Evolutionary conservation across 2,888 invertebrate genomes (phyloP), one percentile per base, ranked within the genome.

Genomic region (Mystacides longicornis): DNA sequence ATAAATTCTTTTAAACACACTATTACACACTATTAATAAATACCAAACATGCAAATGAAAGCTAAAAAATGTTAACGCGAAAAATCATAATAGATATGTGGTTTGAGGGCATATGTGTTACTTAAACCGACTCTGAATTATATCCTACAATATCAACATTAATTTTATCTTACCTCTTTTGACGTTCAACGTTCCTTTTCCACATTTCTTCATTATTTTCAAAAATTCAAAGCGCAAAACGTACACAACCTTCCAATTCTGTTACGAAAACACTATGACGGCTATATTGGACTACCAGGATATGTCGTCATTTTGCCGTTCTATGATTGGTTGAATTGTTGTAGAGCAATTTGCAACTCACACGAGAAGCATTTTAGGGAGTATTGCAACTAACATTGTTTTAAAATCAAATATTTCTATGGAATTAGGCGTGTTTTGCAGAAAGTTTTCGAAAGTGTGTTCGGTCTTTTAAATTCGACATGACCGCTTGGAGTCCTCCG

Each of bases 101-200:
- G n/a, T n/a, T n/a, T 27, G n/a, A 43, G 43, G 43, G 43, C 43
- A 43, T n/a, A 27, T 5, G 27, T 27, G 16, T 43, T 16, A 43
- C 43, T 43, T 43, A 16, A 43, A 43, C 16, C 16, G 19, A 47
- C 47, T 47, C 47, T 47, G 47, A 18, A 47, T 47, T 47, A 3
- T 47, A n/a, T 19, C 47, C 11, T 20, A 47, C 7, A 47, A 47
- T 47, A 47, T 47, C 47, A 47, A 47, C 47, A 43, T n/a, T n/a
- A n/a, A n/a, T 43, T 43, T 43, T 43, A 43, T 43, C 43, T 11
- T 43, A 43, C 43, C 18, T 43, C 5, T 43, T 43, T 18, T 43
- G 43, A 43, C 43, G 43, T 43, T 43, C 43, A 43, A 43, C 18
- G 16, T 43, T 43, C 16, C 43, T 5, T 43, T 43, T 43, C 43